Evolutionary conservation across 2,797 vertebrate genomes (phyloP).

Genomic region (Phalloptychus januarius): DNA sequence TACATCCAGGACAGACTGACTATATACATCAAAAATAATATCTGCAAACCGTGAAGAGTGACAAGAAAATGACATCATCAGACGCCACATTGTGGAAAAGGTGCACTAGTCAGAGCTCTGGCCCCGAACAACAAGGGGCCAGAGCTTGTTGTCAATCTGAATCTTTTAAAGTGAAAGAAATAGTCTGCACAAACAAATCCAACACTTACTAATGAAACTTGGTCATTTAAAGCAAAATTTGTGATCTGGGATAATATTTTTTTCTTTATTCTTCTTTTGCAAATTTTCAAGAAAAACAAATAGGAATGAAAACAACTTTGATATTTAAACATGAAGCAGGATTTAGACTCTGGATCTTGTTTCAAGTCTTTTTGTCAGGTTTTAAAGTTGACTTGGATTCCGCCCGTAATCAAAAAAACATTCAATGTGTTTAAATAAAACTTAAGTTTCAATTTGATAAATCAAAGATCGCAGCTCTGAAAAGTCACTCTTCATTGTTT

Average conservation of each 20-base stretch:
- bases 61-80: constrained; percentile 33
- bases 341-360: neutral
- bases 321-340: neutral
- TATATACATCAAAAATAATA: constrained; percentile 49
- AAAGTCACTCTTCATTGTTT: neutral
- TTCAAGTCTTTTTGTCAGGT: neutral
- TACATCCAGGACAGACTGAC: constrained; percentile 35
- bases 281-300: neutral
- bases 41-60: constrained; percentile 36
- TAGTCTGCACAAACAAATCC: constrained; percentile 27
- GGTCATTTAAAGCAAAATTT: neutral
- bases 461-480: neutral
- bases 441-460: neutral
- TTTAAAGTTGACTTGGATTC: neutral
- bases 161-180: constrained; percentile 8
- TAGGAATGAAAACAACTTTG: neutral
- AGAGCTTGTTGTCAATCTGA: no score
- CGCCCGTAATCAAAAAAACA: neutral
- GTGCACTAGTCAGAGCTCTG: constrained; percentile 54
- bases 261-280: neutral
- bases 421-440: neutral
- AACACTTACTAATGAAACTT: neutral
- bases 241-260: no score
- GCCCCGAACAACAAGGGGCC: no score
- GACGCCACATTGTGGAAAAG: constrained; percentile 41